Conservation (phyloP, 1,140 invertebrate species). For the Lucilia cuprina region DNA sequence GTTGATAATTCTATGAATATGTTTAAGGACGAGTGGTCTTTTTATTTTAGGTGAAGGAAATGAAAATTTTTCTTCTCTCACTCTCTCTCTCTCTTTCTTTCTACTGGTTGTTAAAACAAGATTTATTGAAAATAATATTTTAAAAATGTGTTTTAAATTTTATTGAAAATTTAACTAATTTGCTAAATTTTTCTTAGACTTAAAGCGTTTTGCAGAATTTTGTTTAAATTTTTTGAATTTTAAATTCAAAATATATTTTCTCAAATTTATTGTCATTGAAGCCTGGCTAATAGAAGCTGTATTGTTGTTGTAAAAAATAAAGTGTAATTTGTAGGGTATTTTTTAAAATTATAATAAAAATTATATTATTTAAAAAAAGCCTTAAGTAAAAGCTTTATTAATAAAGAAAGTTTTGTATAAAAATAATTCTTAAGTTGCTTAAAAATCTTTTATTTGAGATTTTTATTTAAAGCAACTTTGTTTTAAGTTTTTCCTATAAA, state of each 20-base stretch:
- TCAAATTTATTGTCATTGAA: not conserved
- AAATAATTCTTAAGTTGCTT: not conserved
- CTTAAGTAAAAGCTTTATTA: conserved; percentile 3
- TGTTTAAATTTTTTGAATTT: not conserved
- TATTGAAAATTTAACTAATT: not conserved
- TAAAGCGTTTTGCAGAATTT: conserved; percentile 20
- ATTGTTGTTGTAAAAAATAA: not conserved
- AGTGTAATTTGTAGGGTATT: not conserved
- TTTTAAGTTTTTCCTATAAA: not conserved
- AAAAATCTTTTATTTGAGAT: not conserved
- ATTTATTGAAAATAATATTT: conserved; percentile 13
- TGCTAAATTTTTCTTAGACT: not conserved
- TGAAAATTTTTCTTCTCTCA: conserved; percentile 27
- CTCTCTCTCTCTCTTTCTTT: conserved; percentile 16
- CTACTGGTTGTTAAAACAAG: not conserved
- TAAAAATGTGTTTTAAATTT: not conserved
- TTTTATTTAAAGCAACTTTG: not conserved
- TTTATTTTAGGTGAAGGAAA: not conserved
- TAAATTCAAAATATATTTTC: not conserved
- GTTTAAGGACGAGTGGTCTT: not conserved
- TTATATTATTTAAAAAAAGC: not conserved
- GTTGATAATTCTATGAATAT: not conserved
- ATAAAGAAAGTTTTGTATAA: not conserved
- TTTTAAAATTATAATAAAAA: not conserved
- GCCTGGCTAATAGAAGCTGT: not conserved